These are phyloP conservation scores for Pseudococcus longispinus DNA, from an alignment of 2,888 invertebrate genomes.

Conservation along the genomic window DNA sequence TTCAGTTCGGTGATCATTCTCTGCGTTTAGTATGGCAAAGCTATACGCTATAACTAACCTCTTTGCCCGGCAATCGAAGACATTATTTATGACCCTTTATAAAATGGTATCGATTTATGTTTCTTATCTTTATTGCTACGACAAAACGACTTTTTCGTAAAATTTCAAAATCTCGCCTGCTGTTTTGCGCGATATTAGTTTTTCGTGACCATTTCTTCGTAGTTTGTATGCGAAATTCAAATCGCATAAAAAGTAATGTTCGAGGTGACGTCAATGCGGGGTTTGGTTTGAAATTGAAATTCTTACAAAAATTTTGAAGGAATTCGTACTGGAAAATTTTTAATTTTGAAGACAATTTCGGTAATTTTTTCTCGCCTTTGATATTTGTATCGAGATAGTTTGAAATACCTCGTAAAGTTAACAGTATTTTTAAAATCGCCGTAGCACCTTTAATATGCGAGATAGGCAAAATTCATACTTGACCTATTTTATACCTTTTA, in stretches of 20 bases:
- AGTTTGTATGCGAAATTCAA: neutral
- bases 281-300: neutral
- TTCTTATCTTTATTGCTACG: conserved; percentile 1
- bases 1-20: neutral
- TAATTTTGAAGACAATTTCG: neutral
- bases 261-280: neutral
- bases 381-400: too few species aligned
- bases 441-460: too few species aligned
- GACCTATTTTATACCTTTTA: too few species aligned
- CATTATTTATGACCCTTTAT: neutral
- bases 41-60: neutral
- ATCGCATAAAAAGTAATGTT: neutral
- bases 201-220: neutral
- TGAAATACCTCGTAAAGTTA: too few species aligned
- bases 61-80: neutral
- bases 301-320: neutral
- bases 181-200: neutral
- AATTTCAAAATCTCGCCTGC: neutral
- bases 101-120: neutral
- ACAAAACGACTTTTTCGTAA: neutral
- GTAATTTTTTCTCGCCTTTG: too few species aligned
- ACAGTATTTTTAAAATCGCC: too few species aligned
- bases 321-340: neutral
- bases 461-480: too few species aligned
- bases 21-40: neutral